Evolutionary conservation across 2,113 vertebrate species (phyloP).

Genomic region (Chamaetylas fuelleborni): DNA sequence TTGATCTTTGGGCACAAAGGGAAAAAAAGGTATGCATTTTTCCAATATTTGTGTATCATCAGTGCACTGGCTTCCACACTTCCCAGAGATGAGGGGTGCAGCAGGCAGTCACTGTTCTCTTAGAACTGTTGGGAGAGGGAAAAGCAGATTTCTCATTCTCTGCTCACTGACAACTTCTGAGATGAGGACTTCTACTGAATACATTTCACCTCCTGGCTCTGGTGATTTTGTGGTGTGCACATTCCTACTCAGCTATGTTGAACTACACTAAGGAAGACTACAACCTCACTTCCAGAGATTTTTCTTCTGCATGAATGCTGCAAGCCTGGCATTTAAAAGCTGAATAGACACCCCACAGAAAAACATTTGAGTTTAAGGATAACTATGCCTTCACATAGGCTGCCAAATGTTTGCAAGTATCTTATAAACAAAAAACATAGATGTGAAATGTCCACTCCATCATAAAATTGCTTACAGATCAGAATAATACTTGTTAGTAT

Average conservation of each 20-base stretch:
- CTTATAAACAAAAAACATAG: background rate
- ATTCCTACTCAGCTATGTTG: background rate
- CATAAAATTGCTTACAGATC: background rate
- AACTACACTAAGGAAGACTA: background rate
- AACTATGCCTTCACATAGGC: background rate
- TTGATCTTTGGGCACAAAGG: background rate
- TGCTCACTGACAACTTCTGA: background rate
- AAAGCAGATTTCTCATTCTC: background rate
- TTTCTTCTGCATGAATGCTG: background rate
- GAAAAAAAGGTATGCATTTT: background rate
- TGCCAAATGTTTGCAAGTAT: background rate
- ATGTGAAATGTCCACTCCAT: background rate
- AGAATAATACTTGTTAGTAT: background rate
- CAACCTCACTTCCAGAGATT: background rate
- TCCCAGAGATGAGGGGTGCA: background rate
- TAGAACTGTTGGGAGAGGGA: background rate
- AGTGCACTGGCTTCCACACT: background rate
- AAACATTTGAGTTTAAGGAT: background rate
- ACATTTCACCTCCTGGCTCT: background rate
- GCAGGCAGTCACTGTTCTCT: background rate
- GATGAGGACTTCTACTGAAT: background rate
- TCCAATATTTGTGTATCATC: background rate
- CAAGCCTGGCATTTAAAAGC: background rate
- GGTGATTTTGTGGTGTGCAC: background rate
- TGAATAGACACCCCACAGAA: background rate